Conservation (phyloP, 2,113 vertebrate species). For the Eulemur macaco region DNA sequence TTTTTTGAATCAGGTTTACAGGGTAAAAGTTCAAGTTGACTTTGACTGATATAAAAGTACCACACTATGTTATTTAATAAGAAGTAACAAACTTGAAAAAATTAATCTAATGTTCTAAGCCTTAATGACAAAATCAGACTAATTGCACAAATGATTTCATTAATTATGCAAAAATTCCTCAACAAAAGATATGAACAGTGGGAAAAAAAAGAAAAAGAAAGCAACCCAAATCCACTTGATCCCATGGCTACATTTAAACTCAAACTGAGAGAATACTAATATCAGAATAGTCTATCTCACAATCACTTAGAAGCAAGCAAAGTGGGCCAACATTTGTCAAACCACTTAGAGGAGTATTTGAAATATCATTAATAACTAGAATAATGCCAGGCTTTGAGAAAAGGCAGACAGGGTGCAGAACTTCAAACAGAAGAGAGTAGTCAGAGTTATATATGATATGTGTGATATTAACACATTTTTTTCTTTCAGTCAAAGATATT, state of each 20-base stretch:
- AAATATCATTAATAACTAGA: constrained; percentile 69
- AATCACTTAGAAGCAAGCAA: constrained; percentile 20
- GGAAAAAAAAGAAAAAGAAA: neutral
- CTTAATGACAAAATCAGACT: neutral
- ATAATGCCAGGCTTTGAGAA: constrained; percentile 53
- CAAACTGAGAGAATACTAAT: constrained; percentile 53
- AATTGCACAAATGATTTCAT: neutral
- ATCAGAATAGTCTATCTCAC: constrained; percentile 51
- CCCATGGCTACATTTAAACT: constrained; percentile 19
- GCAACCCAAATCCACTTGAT: neutral
- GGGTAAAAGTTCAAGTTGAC: neutral
- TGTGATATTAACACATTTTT: constrained; percentile 42
- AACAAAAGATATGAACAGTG: neutral
- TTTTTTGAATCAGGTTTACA: constrained; percentile 10
- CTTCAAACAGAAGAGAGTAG: constrained; percentile 52
- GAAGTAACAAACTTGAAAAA: neutral
- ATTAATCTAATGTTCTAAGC: neutral
- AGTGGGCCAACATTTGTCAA: constrained; percentile 63
- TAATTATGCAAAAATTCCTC: neutral
- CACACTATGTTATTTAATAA: neutral
- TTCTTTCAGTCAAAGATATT: neutral
- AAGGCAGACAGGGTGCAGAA: constrained; percentile 41
- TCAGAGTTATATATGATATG: constrained; percentile 3
- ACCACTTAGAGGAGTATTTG: constrained; percentile 65
- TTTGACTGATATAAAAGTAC: neutral